phyloP scores from a whole-genome alignment of 1,140 invertebrate species.

The Brachionus plicatilis region DNA sequence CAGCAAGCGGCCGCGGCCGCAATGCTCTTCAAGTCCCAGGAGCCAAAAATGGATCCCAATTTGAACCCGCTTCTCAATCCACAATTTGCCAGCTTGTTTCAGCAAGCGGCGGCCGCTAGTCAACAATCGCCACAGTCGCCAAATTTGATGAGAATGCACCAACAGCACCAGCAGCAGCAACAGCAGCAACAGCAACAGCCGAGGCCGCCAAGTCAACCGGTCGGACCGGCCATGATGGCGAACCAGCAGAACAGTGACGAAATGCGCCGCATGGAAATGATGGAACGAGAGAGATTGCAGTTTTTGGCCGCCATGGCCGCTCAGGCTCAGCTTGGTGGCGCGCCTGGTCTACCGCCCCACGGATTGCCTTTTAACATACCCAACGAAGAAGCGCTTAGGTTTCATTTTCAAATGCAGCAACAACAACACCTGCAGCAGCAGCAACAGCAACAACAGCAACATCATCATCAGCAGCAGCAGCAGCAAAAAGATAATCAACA shows the following conservation, averaged over 20 bases:
- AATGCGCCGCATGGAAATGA: background rate
- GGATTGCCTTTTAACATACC: constrained; percentile 21
- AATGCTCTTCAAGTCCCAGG: background rate
- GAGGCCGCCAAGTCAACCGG: constrained; percentile 14
- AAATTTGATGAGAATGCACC: constrained; percentile 9
- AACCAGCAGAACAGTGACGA: background rate
- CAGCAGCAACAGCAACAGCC: background rate
- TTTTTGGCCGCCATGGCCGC: constrained; percentile 20
- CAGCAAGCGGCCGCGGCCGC: background rate
- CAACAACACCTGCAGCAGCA: background rate
- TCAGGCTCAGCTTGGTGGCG: background rate
- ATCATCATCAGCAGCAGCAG: background rate
- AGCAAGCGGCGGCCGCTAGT: background rate
- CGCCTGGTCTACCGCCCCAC: background rate
- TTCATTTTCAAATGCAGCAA: constrained; percentile 11
- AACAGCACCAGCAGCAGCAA: background rate
- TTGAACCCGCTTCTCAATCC: background rate
- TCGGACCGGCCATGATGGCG: background rate
- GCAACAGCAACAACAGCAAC: background rate
- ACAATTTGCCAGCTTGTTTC: background rate
- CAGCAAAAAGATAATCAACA: background rate
- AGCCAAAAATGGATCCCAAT: background rate
- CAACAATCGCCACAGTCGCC: constrained; percentile 12
- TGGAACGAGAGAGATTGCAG: background rate
- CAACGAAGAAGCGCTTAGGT: background rate